phyloP scores from a whole-genome alignment of 2,113 vertebrate species.

The Urocitellus parryii region DNA sequence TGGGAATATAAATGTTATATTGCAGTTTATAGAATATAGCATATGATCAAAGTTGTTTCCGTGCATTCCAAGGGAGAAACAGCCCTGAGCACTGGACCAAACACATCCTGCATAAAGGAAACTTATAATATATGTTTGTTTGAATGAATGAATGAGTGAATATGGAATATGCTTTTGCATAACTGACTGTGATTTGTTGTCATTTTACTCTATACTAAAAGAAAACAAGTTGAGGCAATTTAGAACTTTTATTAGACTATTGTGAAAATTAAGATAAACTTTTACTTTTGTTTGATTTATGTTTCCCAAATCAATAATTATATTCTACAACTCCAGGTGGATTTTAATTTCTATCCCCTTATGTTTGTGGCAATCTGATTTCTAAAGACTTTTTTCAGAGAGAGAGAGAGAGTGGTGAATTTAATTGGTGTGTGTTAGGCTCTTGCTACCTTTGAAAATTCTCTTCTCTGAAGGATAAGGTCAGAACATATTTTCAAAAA shows the following conservation, averaged over 20 bases:
- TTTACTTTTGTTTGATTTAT: background rate
- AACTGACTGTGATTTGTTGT: background rate
- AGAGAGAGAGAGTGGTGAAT: background rate
- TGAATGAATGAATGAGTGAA: background rate
- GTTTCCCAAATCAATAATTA: background rate
- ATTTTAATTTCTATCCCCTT: background rate
- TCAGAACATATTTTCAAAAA: slow-evolving; percentile 1
- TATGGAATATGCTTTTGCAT: slow-evolving; percentile 39
- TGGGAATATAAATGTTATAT: slow-evolving; percentile 36
- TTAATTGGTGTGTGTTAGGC: background rate
- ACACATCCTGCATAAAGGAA: background rate
- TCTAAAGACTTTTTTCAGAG: background rate
- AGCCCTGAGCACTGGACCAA: background rate
- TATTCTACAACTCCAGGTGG: background rate
- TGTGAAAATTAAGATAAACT: slow-evolving; percentile 24
- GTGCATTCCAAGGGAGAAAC: background rate
- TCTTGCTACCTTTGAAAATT: background rate
- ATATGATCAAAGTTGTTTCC: slow-evolving; percentile 21
- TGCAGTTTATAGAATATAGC: background rate
- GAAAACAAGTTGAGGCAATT: slow-evolving; percentile 9
- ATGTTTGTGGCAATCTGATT: background rate
- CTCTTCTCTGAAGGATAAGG: background rate
- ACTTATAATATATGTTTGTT: slow-evolving; percentile 54
- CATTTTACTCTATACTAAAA: slow-evolving; percentile 16
- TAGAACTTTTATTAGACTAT: background rate